Base-by-base conservation (phyloP, 1,140 invertebrate genomes). In the Sycobia sp. region DNA sequence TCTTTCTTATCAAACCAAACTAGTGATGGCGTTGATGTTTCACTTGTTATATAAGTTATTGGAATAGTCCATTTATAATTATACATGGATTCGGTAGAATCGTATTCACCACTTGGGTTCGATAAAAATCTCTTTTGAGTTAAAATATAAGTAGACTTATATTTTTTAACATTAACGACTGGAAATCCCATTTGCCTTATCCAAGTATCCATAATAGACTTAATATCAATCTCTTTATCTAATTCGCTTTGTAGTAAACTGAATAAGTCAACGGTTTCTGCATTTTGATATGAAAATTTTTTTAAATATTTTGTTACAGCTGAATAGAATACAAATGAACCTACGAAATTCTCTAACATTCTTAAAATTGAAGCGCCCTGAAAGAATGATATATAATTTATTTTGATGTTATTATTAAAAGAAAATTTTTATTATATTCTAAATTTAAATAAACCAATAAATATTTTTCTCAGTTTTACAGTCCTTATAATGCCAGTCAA, bases 171-270 rank as follows among this genome's bases (percentile, higher is more conserved):
- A 2, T 81, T 86, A 0, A 97, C 79, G 0, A 96, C 84, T 0
- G 96, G 95, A 68, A 90, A 93, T 8, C 95, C 95, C 90, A 93
- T 96, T 82, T 98, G 95, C 36, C 86, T 83, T 0, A 92, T 95
- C 93, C 94, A 98, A 0, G 93, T 95, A 67, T 95, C 88, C 91
- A 98, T 93, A 46, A 97, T 90, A 16, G 84, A 75, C 0, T 87
- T 87, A 7, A 91, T 76, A 66, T 88, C 83, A 13, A 86, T 72
- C 20, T 78, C 71, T 18, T 75, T 65, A 16, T 72, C 73, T 3
- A 79, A 66, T 56, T 74, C 54, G 65, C 80, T 68, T 82, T 91
- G 81, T 75, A 90, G 71, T 66, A 87, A 87, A 0, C 82, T 74
- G 73, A 93, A 89, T 20, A 96, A 83, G 77, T 97, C 88, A 57